These are phyloP conservation scores for Perccottus glenii DNA, from an alignment of 2,113 vertebrate genomes.

Conservation along the genomic window DNA sequence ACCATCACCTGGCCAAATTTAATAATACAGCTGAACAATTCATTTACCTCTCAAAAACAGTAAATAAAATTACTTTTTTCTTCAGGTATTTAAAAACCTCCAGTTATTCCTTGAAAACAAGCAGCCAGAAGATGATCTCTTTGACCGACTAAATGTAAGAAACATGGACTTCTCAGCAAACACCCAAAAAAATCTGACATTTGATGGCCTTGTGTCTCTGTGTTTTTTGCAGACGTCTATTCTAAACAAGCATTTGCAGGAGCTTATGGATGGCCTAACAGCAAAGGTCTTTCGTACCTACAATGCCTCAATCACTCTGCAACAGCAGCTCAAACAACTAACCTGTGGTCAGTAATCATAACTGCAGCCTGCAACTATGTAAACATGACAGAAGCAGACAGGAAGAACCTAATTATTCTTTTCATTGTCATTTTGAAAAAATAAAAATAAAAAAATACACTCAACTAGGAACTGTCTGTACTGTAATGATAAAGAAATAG, in stretches of 20 bases:
- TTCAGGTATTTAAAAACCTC: slow-evolving; percentile 96
- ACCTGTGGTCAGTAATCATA: slow-evolving; percentile 84
- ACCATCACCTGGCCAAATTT: slow-evolving; percentile 40
- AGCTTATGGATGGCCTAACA: slow-evolving; percentile 97
- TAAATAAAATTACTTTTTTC: slow-evolving; percentile 2
- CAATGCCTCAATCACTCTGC: slow-evolving; percentile 97
- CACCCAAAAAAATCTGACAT: not conserved
- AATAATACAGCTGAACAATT: slow-evolving; percentile 1
- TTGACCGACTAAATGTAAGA: slow-evolving; percentile 95
- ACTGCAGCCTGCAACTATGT: not conserved
- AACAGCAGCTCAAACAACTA: slow-evolving; percentile 94
- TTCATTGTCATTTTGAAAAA: no score
- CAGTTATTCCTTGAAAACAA: slow-evolving; percentile 98
- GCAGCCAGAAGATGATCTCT: slow-evolving; percentile 95
- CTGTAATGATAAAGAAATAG: no score
- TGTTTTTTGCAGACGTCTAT: slow-evolving; percentile 92
- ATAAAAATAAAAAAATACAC: no score
- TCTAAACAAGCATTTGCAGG: slow-evolving; percentile 98
- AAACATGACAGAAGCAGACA: no score
- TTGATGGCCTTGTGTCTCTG: slow-evolving; percentile 11
- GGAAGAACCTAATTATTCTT: no score
- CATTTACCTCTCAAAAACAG: not conserved
- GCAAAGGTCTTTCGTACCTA: slow-evolving; percentile 99
- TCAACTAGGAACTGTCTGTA: no score
- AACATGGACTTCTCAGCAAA: not conserved